Conservation (phyloP, 2,113 vertebrate genomes). For the Myiozetetes cayanensis region DNA sequence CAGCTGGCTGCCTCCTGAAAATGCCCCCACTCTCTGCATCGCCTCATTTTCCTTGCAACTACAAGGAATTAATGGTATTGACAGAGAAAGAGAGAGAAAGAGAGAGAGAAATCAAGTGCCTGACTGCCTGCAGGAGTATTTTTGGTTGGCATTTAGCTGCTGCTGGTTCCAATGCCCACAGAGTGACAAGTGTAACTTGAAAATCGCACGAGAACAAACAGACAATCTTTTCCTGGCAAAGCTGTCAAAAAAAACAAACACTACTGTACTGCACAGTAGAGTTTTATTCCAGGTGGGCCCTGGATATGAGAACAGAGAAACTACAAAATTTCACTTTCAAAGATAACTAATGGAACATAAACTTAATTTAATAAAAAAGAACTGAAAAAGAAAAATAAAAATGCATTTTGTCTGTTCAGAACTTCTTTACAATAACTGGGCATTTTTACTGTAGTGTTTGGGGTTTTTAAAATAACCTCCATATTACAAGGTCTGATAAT, state of each 20-base stretch:
- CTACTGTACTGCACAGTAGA: not conserved
- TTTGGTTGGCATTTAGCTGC: not conserved
- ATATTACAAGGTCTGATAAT: not conserved
- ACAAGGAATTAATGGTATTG: not conserved
- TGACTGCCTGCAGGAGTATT: not conserved
- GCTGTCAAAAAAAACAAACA: not conserved
- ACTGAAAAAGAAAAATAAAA: not conserved
- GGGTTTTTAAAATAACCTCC: not conserved
- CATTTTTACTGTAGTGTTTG: not conserved
- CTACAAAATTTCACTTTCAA: not conserved
- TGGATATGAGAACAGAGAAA: not conserved
- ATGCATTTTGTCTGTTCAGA: not conserved
- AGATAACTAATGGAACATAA: not conserved
- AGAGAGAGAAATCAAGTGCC: not conserved
- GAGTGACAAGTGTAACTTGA: not conserved
- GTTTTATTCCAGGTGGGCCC: not conserved
- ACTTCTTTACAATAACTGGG: not conserved
- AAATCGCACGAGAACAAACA: not conserved
- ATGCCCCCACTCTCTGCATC: not conserved
- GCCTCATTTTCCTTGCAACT: not conserved
- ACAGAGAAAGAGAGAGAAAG: not conserved
- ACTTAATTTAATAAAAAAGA: not conserved
- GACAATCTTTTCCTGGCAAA: constrained; percentile 5
- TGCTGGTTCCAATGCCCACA: not conserved
- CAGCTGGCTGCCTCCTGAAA: not conserved